Conservation (phyloP, 2,888 invertebrate genomes). For the Napeogenes sylphis region DNA sequence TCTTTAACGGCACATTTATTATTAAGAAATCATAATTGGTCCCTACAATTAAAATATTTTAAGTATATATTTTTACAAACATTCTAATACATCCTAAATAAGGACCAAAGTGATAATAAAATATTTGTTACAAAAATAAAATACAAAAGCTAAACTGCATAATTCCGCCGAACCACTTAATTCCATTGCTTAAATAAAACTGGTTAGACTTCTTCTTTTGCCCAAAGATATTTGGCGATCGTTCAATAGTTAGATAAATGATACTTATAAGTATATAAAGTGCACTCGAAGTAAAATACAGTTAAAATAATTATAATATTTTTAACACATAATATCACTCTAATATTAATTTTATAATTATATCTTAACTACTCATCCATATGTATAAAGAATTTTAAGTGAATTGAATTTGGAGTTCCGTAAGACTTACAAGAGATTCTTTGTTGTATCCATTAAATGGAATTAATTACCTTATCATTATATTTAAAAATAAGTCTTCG, state of each 20-base stretch:
- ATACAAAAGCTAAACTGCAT: slow-evolving; percentile 11
- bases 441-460: slow-evolving; percentile 8
- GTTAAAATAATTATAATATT: slow-evolving; percentile 40
- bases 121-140: slow-evolving; percentile 2
- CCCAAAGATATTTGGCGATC: slow-evolving; percentile 45
- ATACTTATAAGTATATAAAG: not conserved
- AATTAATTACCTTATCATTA: not conserved
- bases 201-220: slow-evolving; percentile 20
- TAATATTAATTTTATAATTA: slow-evolving; percentile 48
- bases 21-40: slow-evolving; percentile 54
- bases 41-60: slow-evolving; percentile 41
- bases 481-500: not conserved
- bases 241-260: slow-evolving; percentile 11
- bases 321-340: slow-evolving; percentile 66
- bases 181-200: slow-evolving; percentile 1
- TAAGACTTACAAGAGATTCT: slow-evolving; percentile 35
- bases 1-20: slow-evolving; percentile 60
- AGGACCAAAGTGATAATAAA: slow-evolving; percentile 15
- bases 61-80: slow-evolving; percentile 16
- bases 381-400: slow-evolving; percentile 24
- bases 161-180: not conserved
- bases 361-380: slow-evolving; percentile 44
- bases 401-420: slow-evolving; percentile 47
- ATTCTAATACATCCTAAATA: slow-evolving; percentile 27
- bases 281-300: slow-evolving; percentile 23